Percentiles rank a stretch among this genome's conserved stretches.
phyloP scores from a whole-genome alignment of 2,888 invertebrate species.

The Athetis lepigone region DNA sequence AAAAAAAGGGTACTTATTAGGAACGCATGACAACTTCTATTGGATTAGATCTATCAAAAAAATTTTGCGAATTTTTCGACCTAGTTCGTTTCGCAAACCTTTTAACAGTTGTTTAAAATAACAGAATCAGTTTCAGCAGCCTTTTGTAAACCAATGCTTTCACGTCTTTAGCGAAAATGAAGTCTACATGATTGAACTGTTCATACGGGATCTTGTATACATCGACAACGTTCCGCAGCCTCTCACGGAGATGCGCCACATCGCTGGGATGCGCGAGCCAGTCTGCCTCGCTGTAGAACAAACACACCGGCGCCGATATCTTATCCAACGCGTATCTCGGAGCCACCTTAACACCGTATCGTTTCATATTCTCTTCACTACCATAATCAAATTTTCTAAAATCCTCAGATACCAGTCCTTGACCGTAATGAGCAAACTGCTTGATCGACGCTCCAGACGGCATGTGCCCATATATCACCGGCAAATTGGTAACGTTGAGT shows the following conservation, averaged over 20 bases:
- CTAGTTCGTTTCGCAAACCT: too few species aligned
- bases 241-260: slow-evolving; percentile 86
- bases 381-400: slow-evolving; percentile 81
- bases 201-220: slow-evolving; percentile 89
- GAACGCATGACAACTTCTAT: too few species aligned
- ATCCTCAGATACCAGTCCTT: slow-evolving; percentile 78
- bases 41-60: too few species aligned
- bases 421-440: slow-evolving; percentile 89
- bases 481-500: slow-evolving; percentile 90
- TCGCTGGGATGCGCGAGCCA: slow-evolving; percentile 91
- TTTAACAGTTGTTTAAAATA: too few species aligned
- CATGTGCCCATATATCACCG: slow-evolving; percentile 87
- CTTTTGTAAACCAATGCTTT: slow-evolving; percentile 71
- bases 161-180: slow-evolving; percentile 78
- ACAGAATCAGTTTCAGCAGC: slow-evolving; percentile 64
- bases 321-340: slow-evolving; percentile 76
- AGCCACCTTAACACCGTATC: slow-evolving; percentile 73
- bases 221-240: slow-evolving; percentile 89
- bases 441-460: slow-evolving; percentile 90
- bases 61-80: too few species aligned
- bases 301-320: slow-evolving; percentile 75
- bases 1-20: too few species aligned
- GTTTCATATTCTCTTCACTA: slow-evolving; percentile 67
- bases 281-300: slow-evolving; percentile 90
- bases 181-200: slow-evolving; percentile 84